Percentiles rank a stretch among this genome's conserved stretches.
Conservation (phyloP, 2,888 invertebrate genomes). For the Sarcophaga variegata region DNA sequence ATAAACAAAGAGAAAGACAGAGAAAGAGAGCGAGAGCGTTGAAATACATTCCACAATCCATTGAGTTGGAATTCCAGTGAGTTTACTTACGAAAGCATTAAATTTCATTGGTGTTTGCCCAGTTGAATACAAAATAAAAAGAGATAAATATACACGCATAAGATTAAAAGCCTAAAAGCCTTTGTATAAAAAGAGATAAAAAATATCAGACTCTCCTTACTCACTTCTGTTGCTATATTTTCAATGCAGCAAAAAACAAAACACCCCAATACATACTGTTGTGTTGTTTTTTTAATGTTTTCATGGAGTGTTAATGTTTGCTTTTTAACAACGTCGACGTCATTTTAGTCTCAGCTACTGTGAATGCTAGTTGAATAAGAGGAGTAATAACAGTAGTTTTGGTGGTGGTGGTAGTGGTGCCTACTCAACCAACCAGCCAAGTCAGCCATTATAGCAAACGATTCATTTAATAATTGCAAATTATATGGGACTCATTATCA, state of each 20-base stretch:
- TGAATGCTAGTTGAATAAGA: neutral
- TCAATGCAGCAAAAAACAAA: neutral
- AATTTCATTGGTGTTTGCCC: conserved; percentile 42
- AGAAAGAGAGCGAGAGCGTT: too few relatives aligned
- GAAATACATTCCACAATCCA: conserved; percentile 64
- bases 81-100: neutral
- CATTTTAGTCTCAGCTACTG: neutral
- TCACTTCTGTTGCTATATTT: too few relatives aligned
- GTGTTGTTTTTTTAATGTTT: neutral
- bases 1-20: too few relatives aligned
- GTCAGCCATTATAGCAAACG: conserved; percentile 76
- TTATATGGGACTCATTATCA: conserved; percentile 80
- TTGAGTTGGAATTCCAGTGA: conserved; percentile 42
- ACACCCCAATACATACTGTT: neutral
- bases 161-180: neutral
- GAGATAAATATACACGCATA: neutral
- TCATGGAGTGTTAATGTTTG: neutral
- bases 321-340: neutral
- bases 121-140: neutral
- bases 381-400: conserved; percentile 7
- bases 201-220: neutral
- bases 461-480: conserved; percentile 81
- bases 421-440: conserved; percentile 57
- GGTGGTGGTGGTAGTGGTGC: conserved; percentile 54
- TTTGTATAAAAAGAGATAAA: neutral